Percentiles rank a stretch among this genome's conserved stretches.
Conservation (phyloP, 1,140 invertebrate species). For the Cecropterus lyciades region DNA sequence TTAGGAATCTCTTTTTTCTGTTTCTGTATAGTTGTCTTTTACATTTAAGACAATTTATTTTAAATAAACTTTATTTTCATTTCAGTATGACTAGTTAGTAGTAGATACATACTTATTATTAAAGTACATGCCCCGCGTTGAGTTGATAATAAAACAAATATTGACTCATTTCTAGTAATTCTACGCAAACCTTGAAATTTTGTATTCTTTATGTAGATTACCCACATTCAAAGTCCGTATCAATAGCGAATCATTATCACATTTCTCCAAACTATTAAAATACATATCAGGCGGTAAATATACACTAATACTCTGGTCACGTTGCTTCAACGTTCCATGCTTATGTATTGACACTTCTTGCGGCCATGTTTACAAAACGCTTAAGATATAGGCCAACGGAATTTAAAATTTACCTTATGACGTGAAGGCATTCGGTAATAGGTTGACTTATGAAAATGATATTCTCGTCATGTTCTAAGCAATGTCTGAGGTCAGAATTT, state of each 20-base stretch:
- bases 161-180: too few relatives aligned
- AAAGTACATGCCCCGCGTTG: not conserved
- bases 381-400: constrained; percentile 56
- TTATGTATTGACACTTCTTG: constrained; percentile 57
- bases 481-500: constrained; percentile 26
- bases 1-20: too few relatives aligned
- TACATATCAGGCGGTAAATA: constrained; percentile 48
- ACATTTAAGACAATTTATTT: too few relatives aligned
- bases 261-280: constrained; percentile 49
- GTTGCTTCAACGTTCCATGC: constrained; percentile 43
- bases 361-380: constrained; percentile 59
- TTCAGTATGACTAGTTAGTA: too few relatives aligned
- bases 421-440: constrained; percentile 42
- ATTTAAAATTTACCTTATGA: constrained; percentile 46
- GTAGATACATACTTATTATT: too few relatives aligned
- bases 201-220: constrained; percentile 8
- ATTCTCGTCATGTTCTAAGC: constrained; percentile 19
- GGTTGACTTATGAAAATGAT: not conserved
- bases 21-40: too few relatives aligned
- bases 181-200: not conserved
- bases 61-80: too few relatives aligned
- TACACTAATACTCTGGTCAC: constrained; percentile 51
- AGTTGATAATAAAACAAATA: too few relatives aligned
- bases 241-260: constrained; percentile 43
- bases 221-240: constrained; percentile 5